A percentile compares a stretch with the other conserved stretches of the same genome.
Evolutionary conservation across 2,888 invertebrate species (phyloP).

Genomic region (Rhamnusium bicolor): DNA sequence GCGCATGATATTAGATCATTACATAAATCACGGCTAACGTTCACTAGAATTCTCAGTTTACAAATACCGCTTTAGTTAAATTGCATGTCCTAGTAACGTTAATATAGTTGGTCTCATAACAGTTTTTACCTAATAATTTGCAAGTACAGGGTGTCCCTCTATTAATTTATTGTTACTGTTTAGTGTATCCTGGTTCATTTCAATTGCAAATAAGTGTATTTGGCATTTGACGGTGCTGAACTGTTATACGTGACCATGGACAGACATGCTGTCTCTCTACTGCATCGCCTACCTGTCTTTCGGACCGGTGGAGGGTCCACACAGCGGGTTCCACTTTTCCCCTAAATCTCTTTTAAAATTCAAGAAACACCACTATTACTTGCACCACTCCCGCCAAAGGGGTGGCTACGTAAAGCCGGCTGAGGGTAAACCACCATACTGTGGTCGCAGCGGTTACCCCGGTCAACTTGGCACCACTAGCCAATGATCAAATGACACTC

Average conservation of each 20-base stretch:
- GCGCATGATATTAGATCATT: not conserved
- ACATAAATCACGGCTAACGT: not conserved
- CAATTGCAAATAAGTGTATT: too few relatives aligned
- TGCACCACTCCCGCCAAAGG: constrained; percentile 63
- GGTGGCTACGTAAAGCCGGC: constrained; percentile 77
- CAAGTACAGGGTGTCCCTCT: not conserved
- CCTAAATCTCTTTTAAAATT: constrained; percentile 71
- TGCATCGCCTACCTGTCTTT: too few relatives aligned
- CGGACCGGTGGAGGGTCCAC: too few relatives aligned
- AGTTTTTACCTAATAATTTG: not conserved
- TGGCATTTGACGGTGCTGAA: too few relatives aligned
- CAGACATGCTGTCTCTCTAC: too few relatives aligned
- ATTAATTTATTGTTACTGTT: too few relatives aligned
- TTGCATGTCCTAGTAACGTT: not conserved
- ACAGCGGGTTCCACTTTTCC: constrained; percentile 60
- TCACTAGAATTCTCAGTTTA: not conserved
- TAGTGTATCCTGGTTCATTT: too few relatives aligned
- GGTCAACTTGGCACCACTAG: constrained; percentile 72
- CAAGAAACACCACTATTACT: constrained; percentile 76
- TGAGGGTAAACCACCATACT: constrained; percentile 78
- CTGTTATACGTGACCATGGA: too few relatives aligned
- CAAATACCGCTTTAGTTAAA: not conserved
- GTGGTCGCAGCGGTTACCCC: constrained; percentile 77
- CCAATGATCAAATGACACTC: constrained; percentile 76
- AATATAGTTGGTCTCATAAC: not conserved